Conservation (phyloP, 2,797 vertebrate species). For the Thalassophryne amazonica region DNA sequence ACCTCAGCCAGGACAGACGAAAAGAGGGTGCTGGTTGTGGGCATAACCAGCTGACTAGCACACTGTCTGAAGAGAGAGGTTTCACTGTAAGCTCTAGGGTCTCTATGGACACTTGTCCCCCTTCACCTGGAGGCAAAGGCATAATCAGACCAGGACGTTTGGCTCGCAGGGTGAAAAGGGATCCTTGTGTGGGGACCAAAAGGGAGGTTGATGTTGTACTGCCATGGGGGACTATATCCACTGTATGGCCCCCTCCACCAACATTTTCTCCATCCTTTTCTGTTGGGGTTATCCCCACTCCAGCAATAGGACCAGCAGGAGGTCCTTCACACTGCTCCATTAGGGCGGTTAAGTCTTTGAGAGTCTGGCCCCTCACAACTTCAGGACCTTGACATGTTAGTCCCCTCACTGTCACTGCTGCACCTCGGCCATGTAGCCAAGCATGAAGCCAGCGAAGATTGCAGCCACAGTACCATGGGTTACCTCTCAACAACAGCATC, state of each 20-base stretch:
- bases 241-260: constrained; percentile 56
- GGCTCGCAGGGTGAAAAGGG: constrained; percentile 86
- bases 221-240: constrained; percentile 53
- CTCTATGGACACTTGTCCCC: constrained; percentile 77
- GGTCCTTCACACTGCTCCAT: constrained; percentile 88
- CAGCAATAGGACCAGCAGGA: constrained; percentile 54
- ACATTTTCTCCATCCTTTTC: constrained; percentile 62
- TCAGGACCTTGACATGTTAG: constrained; percentile 91
- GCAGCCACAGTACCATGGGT: constrained; percentile 95
- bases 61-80: constrained; percentile 87
- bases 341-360: constrained; percentile 85
- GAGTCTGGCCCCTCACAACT: constrained; percentile 82
- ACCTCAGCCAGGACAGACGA: constrained; percentile 88
- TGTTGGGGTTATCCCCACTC: constrained; percentile 43
- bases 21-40: constrained; percentile 83
- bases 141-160: constrained; percentile 83
- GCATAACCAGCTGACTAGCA: constrained; percentile 88
- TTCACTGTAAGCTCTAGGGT: constrained; percentile 86
- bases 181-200: constrained; percentile 83
- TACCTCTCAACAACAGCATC: constrained; percentile 87
- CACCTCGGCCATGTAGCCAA: constrained; percentile 84
- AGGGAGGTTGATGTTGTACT: constrained; percentile 65
- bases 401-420: constrained; percentile 86
- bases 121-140: constrained; percentile 77
- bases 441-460: constrained; percentile 91